Evolutionary conservation across 1,140 invertebrate species (phyloP).

Genomic region (Rhyzopertha dominica): DNA sequence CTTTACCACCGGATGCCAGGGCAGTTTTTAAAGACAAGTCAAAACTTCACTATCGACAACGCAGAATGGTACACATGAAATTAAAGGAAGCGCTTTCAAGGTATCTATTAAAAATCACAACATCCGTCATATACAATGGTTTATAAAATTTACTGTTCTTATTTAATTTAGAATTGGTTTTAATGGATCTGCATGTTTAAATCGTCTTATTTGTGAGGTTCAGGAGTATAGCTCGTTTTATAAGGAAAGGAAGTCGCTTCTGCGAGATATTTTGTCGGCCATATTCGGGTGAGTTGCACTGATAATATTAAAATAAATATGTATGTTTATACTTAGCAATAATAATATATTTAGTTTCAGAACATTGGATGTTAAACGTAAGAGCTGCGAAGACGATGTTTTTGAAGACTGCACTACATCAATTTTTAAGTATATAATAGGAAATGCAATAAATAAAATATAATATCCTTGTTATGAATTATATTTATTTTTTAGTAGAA

Average conservation of each 20-base stretch:
- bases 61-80: slow-evolving; percentile 19
- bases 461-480: no score
- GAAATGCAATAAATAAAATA: no score
- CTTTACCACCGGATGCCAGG: slow-evolving; percentile 22
- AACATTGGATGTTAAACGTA: slow-evolving; percentile 1
- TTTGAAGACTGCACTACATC: slow-evolving; percentile 4
- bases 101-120: slow-evolving; percentile 15
- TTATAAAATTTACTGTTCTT: slow-evolving; percentile 2
- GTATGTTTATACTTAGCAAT: no score
- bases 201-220: slow-evolving; percentile 63
- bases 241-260: slow-evolving; percentile 55
- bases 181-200: slow-evolving; percentile 58
- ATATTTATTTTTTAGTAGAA: no score
- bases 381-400: neutral
- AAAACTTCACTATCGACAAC: slow-evolving; percentile 14
- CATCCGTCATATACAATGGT: no score
- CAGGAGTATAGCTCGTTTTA: slow-evolving; percentile 52
- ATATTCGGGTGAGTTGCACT: slow-evolving; percentile 55
- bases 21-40: slow-evolving; percentile 3
- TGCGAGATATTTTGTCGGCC: slow-evolving; percentile 61
- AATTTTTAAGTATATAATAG: slow-evolving; percentile 4
- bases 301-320: slow-evolving; percentile 10
- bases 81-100: slow-evolving; percentile 15
- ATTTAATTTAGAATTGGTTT: slow-evolving; percentile 53
- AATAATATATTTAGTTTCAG: no score